Percentiles rank a stretch among this genome's conserved stretches.
Conservation (phyloP, 2,797 vertebrate genomes). For the Cygnus olor region DNA sequence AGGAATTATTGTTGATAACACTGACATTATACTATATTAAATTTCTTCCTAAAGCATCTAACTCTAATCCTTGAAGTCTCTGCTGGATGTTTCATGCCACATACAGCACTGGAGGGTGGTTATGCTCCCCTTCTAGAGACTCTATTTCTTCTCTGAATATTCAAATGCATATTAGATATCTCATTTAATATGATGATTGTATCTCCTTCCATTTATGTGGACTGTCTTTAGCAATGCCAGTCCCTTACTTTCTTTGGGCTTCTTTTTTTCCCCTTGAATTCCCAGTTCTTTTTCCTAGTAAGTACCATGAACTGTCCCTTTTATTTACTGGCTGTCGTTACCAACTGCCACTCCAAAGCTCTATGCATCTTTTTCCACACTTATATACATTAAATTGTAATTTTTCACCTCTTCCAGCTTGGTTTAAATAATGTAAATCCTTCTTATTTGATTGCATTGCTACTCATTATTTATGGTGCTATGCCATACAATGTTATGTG, state of each 20-base stretch:
- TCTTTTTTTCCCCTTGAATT: neutral
- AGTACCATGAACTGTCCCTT: neutral
- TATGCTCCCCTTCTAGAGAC: neutral
- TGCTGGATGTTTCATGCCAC: neutral
- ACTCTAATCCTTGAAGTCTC: neutral
- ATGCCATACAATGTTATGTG: neutral
- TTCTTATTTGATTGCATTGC: conserved; percentile 39
- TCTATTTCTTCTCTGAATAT: neutral
- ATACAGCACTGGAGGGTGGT: neutral
- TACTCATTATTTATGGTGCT: conserved; percentile 53
- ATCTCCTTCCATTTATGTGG: neutral
- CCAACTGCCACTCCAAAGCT: conserved; percentile 26
- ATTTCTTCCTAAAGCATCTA: neutral
- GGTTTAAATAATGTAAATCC: conserved; percentile 65
- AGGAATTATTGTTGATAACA: neutral
- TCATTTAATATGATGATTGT: neutral
- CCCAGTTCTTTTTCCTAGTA: neutral
- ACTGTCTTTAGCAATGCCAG: neutral
- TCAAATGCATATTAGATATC: neutral
- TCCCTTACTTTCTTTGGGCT: neutral
- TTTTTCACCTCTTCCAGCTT: conserved; percentile 55
- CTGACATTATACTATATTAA: neutral
- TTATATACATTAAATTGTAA: conserved; percentile 35
- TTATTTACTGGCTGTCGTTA: conserved; percentile 47
- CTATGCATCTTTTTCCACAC: conserved; percentile 2